phyloP scores from a whole-genome alignment of 30 jellyfish, hydroid and myxozoan genomes.

The Turritopsis rubra region DNA sequence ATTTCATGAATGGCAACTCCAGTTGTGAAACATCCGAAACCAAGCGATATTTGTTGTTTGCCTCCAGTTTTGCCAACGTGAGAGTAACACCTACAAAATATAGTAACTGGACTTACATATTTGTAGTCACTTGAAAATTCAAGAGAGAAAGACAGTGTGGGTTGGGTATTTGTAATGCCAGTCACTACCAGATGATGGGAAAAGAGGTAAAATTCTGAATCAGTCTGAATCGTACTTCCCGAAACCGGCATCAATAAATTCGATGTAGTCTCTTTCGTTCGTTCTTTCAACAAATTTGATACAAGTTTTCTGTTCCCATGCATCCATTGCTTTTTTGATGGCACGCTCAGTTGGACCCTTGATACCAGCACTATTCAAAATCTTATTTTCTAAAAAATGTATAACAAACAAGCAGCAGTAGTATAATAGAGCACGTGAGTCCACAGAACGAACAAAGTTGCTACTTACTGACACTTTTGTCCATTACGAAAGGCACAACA shows the following conservation, averaged over 20 bases:
- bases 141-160: too few species aligned
- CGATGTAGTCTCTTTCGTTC: conserved; percentile 63
- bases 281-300: conserved; percentile 75
- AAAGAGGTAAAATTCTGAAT: too few species aligned
- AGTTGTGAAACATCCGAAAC: conserved; percentile 73
- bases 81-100: conserved; percentile 63
- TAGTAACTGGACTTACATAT: not conserved
- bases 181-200: too few species aligned
- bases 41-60: conserved; percentile 67
- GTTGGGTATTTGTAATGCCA: too few species aligned
- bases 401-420: not conserved
- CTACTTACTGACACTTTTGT: conserved; percentile 68
- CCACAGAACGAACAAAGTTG: not conserved
- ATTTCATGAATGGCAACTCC: conserved; percentile 90
- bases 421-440: too few species aligned
- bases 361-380: conserved; percentile 45
- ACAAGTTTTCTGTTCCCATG: conserved; percentile 88
- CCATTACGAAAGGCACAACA: conserved; percentile 58
- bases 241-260: conserved; percentile 73
- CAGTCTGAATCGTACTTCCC: conserved; percentile 50
- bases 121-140: not conserved
- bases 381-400: conserved; percentile 48
- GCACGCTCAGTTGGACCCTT: conserved; percentile 88
- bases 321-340: conserved; percentile 66
- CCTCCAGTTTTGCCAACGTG: conserved; percentile 88